These are phyloP conservation scores for Arctia plantaginis DNA, from an alignment of 2,888 invertebrate species.

Conservation along the genomic window DNA sequence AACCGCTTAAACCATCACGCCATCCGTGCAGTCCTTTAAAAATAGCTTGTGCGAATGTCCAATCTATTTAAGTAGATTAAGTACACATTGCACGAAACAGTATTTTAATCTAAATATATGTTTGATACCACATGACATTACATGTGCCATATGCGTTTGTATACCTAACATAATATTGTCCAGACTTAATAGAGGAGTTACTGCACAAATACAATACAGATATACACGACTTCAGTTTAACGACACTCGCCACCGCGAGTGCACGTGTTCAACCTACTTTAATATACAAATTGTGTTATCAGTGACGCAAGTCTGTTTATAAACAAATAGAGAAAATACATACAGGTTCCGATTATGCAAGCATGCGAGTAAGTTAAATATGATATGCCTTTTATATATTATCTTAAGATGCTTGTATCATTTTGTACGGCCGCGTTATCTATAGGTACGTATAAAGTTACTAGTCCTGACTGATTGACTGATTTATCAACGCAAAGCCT, in stretches of 20 bases:
- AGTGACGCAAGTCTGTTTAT: not conserved
- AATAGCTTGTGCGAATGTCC: not conserved
- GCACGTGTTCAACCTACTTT: slow-evolving; percentile 18
- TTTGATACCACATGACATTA: not conserved
- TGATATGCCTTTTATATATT: not conserved
- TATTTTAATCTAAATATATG: not conserved
- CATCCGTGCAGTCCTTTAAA: not conserved
- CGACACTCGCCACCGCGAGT: slow-evolving; percentile 10
- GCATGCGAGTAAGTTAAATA: not conserved
- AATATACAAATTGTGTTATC: not conserved
- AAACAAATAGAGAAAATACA: not conserved
- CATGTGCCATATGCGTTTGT: not conserved
- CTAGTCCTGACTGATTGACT: not conserved
- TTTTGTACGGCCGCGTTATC: not conserved
- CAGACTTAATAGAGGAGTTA: not conserved
- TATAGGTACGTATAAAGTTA: not conserved
- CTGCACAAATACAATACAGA: not conserved
- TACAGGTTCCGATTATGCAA: not conserved
- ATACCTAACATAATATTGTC: not conserved
- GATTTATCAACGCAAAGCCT: too few species aligned
- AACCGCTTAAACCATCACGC: too few species aligned
- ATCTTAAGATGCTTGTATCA: not conserved
- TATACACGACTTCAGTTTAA: slow-evolving; percentile 20
- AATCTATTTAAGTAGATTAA: not conserved
- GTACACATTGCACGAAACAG: not conserved